These are phyloP conservation scores for Lasioglossum figueresi DNA, from an alignment of 2,888 invertebrate genomes.

Conservation along the genomic window DNA sequence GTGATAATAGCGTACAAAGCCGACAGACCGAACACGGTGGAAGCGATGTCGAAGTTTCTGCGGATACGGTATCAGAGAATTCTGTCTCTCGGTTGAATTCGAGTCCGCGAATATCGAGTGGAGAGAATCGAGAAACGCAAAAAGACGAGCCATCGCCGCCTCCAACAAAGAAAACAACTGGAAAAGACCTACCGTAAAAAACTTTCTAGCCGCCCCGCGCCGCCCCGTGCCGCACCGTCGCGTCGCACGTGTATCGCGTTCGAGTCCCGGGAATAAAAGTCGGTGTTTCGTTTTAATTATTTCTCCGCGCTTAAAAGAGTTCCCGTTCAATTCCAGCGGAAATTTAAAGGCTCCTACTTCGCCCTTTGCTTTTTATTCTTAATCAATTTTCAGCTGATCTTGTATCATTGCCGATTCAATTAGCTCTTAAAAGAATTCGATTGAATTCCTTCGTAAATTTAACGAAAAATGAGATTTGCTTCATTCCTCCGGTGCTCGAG, in stretches of 20 bases:
- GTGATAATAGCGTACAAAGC: constrained; percentile 19
- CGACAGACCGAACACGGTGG: constrained; percentile 1
- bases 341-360: not conserved
- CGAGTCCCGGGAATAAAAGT: not conserved
- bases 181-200: not conserved
- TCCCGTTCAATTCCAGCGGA: not conserved
- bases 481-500: not conserved
- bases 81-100: constrained; percentile 18
- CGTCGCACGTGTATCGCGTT: not conserved
- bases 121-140: not conserved
- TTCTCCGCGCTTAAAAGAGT: not conserved
- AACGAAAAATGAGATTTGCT: no score
- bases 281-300: not conserved
- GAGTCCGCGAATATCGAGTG: constrained; percentile 26
- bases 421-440: not conserved
- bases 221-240: not conserved
- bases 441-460: no score
- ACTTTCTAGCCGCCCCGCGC: not conserved
- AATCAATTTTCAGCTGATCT: not conserved
- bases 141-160: not conserved
- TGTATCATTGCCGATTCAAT: not conserved
- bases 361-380: not conserved
- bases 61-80: constrained; percentile 11
- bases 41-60: constrained; percentile 1
- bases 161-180: constrained; percentile 4